Conservation (phyloP, 2,888 invertebrate species). For the Mamestra brassicae region DNA sequence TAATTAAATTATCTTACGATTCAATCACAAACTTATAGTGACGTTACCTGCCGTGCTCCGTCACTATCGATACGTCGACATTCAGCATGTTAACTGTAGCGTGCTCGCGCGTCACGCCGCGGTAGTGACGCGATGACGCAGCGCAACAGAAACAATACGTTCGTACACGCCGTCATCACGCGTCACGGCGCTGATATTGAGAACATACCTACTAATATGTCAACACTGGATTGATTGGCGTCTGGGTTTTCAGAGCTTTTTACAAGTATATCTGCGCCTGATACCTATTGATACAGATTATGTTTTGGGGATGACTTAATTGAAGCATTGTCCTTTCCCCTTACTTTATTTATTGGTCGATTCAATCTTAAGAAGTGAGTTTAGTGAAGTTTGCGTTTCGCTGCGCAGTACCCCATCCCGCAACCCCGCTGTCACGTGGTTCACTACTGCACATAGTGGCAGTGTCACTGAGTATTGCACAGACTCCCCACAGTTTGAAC, state of each 20-base stretch:
- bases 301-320: background rate
- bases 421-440: no score
- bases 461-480: no score
- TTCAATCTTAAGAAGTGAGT: no score
- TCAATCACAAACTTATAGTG: background rate
- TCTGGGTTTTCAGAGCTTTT: background rate
- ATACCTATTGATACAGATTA: background rate
- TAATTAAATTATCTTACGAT: background rate
- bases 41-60: background rate
- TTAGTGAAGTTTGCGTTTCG: no score
- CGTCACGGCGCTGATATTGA: background rate
- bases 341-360: no score
- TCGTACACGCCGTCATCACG: constrained; percentile 6
- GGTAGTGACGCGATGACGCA: background rate
- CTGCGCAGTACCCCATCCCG: no score
- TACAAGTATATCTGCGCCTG: background rate
- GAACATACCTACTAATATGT: background rate
- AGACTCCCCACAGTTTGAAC: no score
- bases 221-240: background rate
- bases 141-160: background rate
- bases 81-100: background rate
- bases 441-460: no score
- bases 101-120: background rate
- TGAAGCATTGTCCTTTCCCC: no score
- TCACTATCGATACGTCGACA: constrained; percentile 8